phyloP scores from a whole-genome alignment of 2,113 vertebrate species.

The Calyptomena viridis region DNA sequence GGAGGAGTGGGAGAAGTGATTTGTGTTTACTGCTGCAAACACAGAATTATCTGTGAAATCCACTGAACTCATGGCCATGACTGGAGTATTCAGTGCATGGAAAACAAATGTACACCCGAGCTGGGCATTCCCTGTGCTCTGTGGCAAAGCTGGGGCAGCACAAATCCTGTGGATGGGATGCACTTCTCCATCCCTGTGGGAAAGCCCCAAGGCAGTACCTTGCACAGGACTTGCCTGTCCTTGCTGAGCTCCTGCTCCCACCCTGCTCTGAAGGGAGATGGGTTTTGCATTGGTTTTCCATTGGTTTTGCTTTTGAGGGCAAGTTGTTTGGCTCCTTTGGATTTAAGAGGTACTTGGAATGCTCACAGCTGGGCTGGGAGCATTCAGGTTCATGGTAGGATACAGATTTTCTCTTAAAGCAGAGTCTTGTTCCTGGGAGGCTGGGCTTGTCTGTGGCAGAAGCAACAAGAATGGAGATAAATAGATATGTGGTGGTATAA shows the following conservation, averaged over 20 bases:
- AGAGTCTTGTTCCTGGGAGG: background rate
- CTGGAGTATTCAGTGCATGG: background rate
- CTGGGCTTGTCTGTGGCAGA: background rate
- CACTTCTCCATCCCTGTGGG: background rate
- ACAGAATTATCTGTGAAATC: background rate
- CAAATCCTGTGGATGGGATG: fast-evolving
- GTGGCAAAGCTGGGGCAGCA: fast-evolving
- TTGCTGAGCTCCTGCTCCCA: fast-evolving
- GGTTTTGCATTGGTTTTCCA: background rate
- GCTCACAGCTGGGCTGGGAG: background rate
- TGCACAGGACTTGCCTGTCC: background rate
- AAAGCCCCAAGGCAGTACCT: background rate
- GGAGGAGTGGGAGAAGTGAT: background rate
- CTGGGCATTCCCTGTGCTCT: background rate
- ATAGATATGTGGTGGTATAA: background rate
- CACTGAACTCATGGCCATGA: fast-evolving
- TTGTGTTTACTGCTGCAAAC: background rate
- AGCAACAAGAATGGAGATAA: background rate
- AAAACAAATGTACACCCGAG: fast-evolving
- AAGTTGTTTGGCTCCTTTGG: background rate
- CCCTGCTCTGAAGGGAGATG: fast-evolving
- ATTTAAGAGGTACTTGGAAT: background rate
- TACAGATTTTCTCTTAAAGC: background rate
- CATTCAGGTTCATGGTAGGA: fast-evolving
- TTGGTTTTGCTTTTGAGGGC: background rate